Evolutionary conservation across 2,797 vertebrate genomes (phyloP), one percentile per base, ranked within the genome.

Genomic region (Anas georgica): DNA sequence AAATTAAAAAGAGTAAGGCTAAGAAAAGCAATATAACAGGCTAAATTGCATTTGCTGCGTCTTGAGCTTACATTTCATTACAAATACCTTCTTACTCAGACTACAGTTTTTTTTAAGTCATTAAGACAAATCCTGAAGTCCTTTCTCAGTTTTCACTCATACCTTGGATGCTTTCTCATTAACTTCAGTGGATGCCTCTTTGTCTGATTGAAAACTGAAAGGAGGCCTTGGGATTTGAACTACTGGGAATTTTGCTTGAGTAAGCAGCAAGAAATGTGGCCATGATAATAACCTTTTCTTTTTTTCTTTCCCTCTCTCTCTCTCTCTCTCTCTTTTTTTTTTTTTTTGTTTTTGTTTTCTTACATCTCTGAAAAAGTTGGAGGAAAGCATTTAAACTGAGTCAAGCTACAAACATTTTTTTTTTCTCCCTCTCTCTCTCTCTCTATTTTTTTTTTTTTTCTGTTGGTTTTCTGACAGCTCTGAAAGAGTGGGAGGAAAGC

Each of bases 381-480:
- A 95, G 63, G 83, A 90, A 91, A 94, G 70, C 55, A 7, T n/a
- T n/a, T n/a, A n/a, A n/a, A n/a, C n/a, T n/a, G n/a, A n/a, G n/a
- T n/a, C n/a, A n/a, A n/a, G n/a, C n/a, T n/a, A n/a, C n/a, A n/a
- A n/a, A n/a, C n/a, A n/a, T n/a, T 22, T 64, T 90, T 62, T 62
- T 75, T 39, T 10, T 60, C 58, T 70, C 48, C 54, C 7, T 16
- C 14, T 25, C 5, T 59, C 9, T 45, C 18, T 45, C 20, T 45
- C 20, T 45, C 18, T 80, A 8, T 72, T 83, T 58, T 58, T n/a
- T 83, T 83, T 86, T 26, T 22, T 5, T 52, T 72, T 81, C 70
- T 37, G 67, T 74, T 93, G 83, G 29, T 84, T 94, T 96, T 94
- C 86, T 95, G 83, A 95, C 91, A 94, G 88, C 43, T 88, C 80